Evolutionary conservation across 2,113 vertebrate species (phyloP).

Genomic region (Sakesphorus luctuosus): DNA sequence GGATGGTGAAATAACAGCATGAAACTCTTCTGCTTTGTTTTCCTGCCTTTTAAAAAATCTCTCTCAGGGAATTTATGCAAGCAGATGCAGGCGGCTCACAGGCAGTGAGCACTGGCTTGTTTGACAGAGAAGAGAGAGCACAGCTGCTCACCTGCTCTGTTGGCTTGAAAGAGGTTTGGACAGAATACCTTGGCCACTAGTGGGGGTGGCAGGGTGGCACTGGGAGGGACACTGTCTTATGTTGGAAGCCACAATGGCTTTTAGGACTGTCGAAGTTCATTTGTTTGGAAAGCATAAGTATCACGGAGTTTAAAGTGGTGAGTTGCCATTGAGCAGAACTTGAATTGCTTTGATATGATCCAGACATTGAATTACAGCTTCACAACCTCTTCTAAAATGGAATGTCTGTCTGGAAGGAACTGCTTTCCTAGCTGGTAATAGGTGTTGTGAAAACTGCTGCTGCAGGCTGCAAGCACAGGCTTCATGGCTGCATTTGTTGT

Average conservation of each 20-base stretch:
- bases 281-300: not conserved
- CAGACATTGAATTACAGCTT: not conserved
- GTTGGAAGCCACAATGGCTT: not conserved
- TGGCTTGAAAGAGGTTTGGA: not conserved
- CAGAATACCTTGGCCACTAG: not conserved
- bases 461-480: not conserved
- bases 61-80: not conserved
- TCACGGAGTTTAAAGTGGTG: not conserved
- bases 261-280: not conserved
- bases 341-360: fast-evolving
- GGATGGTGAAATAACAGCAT: not conserved
- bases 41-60: not conserved
- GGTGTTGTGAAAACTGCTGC: not conserved
- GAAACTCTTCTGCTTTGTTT: not conserved
- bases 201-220: not conserved
- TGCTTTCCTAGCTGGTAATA: not conserved
- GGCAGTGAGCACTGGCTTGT: not conserved
- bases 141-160: not conserved
- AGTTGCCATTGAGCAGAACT: not conserved
- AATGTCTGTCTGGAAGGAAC: not conserved
- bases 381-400: not conserved
- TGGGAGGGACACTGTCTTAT: not conserved
- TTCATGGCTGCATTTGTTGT: not conserved
- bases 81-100: not conserved
- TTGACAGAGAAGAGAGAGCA: not conserved